A percentile compares a stretch with the other conserved stretches of the same genome.
Conservation (phyloP, 1,140 invertebrate genomes). For the Acromyrmex charruanus region DNA sequence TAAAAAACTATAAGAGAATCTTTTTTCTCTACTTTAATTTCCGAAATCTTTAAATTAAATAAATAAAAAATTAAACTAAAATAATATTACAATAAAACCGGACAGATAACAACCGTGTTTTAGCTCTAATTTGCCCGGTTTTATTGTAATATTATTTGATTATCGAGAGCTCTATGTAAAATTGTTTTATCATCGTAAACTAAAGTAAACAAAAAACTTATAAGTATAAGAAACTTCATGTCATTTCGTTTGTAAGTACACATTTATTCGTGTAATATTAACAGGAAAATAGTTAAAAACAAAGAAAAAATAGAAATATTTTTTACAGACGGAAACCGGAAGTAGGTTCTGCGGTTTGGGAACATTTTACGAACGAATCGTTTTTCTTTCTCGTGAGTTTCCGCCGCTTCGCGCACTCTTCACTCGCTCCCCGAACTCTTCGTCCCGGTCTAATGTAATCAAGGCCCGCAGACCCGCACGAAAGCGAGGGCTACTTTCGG, state of each 20-base stretch:
- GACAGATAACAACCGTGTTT: too few species aligned
- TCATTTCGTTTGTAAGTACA: not conserved
- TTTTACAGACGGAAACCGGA: not conserved
- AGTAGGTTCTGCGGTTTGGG: conserved; percentile 13
- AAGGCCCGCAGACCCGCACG: conserved; percentile 58
- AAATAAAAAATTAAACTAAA: not conserved
- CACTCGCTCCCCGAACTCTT: not conserved
- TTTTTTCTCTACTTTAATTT: not conserved
- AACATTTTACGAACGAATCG: conserved; percentile 17
- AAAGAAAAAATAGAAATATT: not conserved
- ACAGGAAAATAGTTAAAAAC: not conserved
- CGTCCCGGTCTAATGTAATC: conserved; percentile 63
- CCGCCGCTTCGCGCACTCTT: not conserved
- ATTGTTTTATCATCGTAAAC: too few species aligned
- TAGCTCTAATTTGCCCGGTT: too few species aligned
- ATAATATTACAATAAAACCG: not conserved
- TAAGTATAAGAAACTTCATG: not conserved
- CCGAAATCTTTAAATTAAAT: not conserved
- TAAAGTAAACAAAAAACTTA: not conserved
- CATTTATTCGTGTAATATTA: not conserved
- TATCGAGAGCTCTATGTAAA: too few species aligned
- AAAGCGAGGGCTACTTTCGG: conserved; percentile 56
- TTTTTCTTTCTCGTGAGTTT: conserved; percentile 13
- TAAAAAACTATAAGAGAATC: not conserved
- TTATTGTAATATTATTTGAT: too few species aligned